Evolutionary conservation across 2,888 invertebrate species (phyloP).

Genomic region (Drosophila prolongata): DNA sequence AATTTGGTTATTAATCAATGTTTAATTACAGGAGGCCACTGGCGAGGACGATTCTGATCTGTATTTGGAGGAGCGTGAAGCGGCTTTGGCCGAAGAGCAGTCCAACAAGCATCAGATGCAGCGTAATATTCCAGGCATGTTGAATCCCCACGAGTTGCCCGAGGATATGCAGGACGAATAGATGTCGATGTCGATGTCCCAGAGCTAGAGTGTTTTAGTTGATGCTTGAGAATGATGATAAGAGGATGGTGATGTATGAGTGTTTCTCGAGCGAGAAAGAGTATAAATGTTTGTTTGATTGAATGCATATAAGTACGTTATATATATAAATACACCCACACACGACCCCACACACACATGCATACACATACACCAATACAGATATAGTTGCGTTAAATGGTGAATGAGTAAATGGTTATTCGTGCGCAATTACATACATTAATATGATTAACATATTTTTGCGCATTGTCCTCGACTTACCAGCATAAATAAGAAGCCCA

Average conservation of each 20-base stretch:
- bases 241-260: constrained; percentile 68
- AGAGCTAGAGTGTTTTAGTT: constrained; percentile 47
- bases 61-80: constrained; percentile 98
- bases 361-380: constrained; percentile 36
- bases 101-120: constrained; percentile 96
- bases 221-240: constrained; percentile 65
- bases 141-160: constrained; percentile 97
- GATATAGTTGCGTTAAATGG: constrained; percentile 53
- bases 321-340: constrained; percentile 69
- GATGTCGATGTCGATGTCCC: constrained; percentile 39
- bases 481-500: constrained; percentile 18
- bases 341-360: constrained; percentile 31
- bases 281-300: constrained; percentile 79
- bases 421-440: constrained; percentile 70
- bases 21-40: constrained; percentile 93
- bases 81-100: constrained; percentile 94
- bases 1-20: background rate
- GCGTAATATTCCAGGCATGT: constrained; percentile 97
- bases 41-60: constrained; percentile 99
- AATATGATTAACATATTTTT: constrained; percentile 78
- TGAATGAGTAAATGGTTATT: constrained; percentile 51
- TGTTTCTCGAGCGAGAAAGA: constrained; percentile 69
- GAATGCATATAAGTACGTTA: constrained; percentile 78
- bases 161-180: constrained; percentile 96
- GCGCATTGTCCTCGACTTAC: constrained; percentile 53